Evolutionary conservation across 1,140 invertebrate genomes (phyloP).

Genomic region (Drosophila biarmipes): DNA sequence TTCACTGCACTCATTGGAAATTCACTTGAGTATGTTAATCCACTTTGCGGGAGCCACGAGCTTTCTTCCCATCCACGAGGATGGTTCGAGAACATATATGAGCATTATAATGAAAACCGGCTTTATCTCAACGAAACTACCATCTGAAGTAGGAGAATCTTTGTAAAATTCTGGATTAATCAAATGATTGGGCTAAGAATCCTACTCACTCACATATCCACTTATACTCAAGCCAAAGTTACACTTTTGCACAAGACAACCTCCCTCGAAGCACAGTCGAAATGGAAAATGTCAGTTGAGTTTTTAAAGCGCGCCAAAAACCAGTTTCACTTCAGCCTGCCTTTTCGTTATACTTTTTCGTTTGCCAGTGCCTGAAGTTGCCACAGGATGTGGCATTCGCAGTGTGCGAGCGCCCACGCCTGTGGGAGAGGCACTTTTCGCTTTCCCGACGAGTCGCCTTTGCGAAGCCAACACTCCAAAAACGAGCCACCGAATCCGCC

Average conservation of each 20-base stretch:
- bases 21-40: constrained; percentile 3
- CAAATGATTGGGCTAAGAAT: no score
- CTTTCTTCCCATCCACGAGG: not conserved
- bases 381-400: constrained; percentile 53
- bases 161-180: not conserved
- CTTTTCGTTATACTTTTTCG: not conserved
- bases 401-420: constrained; percentile 50
- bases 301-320: constrained; percentile 70
- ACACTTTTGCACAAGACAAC: constrained; percentile 5
- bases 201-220: no score
- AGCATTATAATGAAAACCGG: not conserved
- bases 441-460: constrained; percentile 12
- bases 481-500: constrained; percentile 4
- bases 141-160: not conserved
- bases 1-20: constrained; percentile 12
- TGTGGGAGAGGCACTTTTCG: constrained; percentile 17
- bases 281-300: constrained; percentile 47
- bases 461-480: not conserved
- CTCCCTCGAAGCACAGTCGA: constrained; percentile 17
- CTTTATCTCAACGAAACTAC: constrained; percentile 1
- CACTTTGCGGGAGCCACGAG: not conserved
- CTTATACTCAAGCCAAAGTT: not conserved
- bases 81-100: not conserved
- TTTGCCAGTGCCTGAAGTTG: constrained; percentile 28
- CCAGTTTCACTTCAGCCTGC: constrained; percentile 45